Base-by-base conservation (phyloP, 2,797 vertebrate species). In the Sciurus carolinensis region DNA sequence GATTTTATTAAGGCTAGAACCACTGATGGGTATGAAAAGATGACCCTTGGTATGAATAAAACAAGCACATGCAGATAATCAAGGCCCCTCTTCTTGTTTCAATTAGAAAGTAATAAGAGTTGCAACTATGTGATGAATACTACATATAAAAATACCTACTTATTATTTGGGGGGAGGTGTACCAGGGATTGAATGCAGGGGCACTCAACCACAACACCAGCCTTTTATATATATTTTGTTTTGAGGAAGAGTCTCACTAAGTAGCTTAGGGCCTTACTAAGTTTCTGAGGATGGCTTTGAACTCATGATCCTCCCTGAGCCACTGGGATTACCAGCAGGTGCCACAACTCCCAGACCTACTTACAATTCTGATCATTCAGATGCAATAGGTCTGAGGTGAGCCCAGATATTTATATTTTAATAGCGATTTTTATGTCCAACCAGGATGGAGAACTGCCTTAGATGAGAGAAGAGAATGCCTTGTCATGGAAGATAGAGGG, bases 1-100 rank as follows among this genome's bases (percentile, higher is more conserved):
- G 30, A 92, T 50, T 77, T 12, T 33, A 92, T 36, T 50, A 92
- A 93, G 5, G 22, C 59, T 67, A 90, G 15, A 92, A 84, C 8
- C 59, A 87, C 20, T 87, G 26, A 20, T 1, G 3, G 83, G 24
- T 50, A 18, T 71, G 12, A 24, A 67, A 67, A 64, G 83, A 87
- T 42, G 0, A 11, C 69, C 54, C 71, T 89, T 33, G 44, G 28
- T 15, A 15, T 72, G 33, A 92, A 28, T 69, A 81, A 84, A 90
- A 71, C 11, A 54, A 94, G 67, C 3, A 95, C 47, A 14, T 66
- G 22, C 33, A 79, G 20, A 62, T 22, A 42, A 86, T 64, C n/a
- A 85, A n/a, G 17, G 28, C 12, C 8, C 39, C 67, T 36, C 36
- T 36, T n/a, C 8, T 47, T 89, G 83, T 59, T 26, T 73, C 30